Evolutionary conservation across 2,888 invertebrate species (phyloP).

Genomic region (Acleris holmiana): DNA sequence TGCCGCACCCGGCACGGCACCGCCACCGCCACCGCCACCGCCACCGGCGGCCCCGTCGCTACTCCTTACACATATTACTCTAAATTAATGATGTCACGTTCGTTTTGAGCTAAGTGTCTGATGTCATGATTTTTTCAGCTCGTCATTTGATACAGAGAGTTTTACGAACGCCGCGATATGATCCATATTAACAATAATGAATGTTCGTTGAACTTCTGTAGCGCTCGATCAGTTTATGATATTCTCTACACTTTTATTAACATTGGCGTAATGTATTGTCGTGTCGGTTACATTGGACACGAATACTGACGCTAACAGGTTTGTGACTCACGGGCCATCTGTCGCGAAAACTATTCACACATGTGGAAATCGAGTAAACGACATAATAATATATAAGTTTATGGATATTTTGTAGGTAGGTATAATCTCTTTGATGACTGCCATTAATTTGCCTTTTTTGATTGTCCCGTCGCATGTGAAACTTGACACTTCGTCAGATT

Average conservation of each 20-base stretch:
- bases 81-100: conserved; percentile 68
- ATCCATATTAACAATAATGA: conserved; percentile 43
- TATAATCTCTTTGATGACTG: conserved; percentile 56
- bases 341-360: conserved; percentile 76
- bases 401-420: conserved; percentile 55
- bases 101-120: conserved; percentile 49
- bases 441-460: conserved; percentile 66
- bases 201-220: conserved; percentile 37
- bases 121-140: conserved; percentile 67
- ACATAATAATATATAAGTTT: conserved; percentile 52
- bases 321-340: conserved; percentile 80
- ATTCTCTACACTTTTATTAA: conserved; percentile 36
- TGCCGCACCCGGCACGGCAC: conserved; percentile 9
- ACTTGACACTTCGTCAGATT: conserved; percentile 56
- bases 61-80: conserved; percentile 27
- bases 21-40: neutral
- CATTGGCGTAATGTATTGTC: conserved; percentile 54
- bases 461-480: conserved; percentile 60
- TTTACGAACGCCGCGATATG: conserved; percentile 54
- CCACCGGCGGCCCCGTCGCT: neutral
- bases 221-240: conserved; percentile 33
- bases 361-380: conserved; percentile 71
- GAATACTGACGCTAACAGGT: conserved; percentile 67
- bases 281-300: conserved; percentile 71
- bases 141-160: conserved; percentile 55